Evolutionary conservation across 2,888 invertebrate species (phyloP).

Genomic region (Malacosoma neustria): DNA sequence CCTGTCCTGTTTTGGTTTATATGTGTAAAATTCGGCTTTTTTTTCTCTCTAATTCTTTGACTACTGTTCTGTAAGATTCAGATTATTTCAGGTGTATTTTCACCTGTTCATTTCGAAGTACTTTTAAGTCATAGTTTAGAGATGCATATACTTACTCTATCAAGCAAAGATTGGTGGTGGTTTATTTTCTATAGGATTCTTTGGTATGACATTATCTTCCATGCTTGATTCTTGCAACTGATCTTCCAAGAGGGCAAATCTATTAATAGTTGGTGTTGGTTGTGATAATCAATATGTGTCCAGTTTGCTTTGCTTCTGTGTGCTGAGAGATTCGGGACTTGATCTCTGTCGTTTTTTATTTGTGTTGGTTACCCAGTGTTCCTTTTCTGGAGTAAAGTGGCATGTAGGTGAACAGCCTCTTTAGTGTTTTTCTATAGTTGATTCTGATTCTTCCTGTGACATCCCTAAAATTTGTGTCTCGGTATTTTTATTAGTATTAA

Average conservation of each 20-base stretch:
- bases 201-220: not conserved
- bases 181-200: not conserved
- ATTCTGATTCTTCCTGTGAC: no score
- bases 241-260: constrained; percentile 1
- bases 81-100: constrained; percentile 10
- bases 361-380: no score
- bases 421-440: no score
- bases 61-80: constrained; percentile 4
- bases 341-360: not conserved
- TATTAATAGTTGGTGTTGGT: constrained; percentile 1
- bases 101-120: constrained; percentile 9
- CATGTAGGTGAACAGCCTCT: no score
- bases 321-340: not conserved
- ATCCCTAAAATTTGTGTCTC: no score
- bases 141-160: constrained; percentile 2
- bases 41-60: constrained; percentile 7
- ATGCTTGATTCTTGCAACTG: not conserved
- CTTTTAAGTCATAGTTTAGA: constrained; percentile 8
- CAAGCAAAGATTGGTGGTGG: constrained; percentile 6
- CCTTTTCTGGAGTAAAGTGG: no score
- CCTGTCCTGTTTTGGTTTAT: constrained; percentile 10
- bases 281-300: not conserved
- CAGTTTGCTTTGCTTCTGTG: constrained; percentile 1
- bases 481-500: no score
- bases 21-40: constrained; percentile 8